phyloP scores from a whole-genome alignment of 2,888 invertebrate species.

The Dione juno region DNA sequence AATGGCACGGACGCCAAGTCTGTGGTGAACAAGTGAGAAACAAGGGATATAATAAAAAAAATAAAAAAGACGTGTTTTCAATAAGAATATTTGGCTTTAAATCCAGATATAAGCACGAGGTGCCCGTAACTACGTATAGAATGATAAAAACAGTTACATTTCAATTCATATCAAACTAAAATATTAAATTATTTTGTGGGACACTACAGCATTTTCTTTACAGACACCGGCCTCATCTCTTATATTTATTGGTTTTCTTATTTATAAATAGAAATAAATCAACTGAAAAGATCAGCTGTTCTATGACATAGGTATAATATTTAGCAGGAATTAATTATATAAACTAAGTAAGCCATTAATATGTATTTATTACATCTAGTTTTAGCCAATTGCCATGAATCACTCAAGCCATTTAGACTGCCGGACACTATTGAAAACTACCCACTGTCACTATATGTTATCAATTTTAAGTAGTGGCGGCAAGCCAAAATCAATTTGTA shows the following conservation, averaged over 20 bases:
- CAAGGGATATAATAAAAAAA: too few relatives aligned
- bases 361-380: slow-evolving; percentile 10
- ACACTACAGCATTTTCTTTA: too few relatives aligned
- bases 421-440: slow-evolving; percentile 12
- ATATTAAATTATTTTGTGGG: background rate
- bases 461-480: slow-evolving; percentile 52
- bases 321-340: background rate
- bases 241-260: background rate
- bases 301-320: background rate
- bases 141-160: background rate
- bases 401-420: slow-evolving; percentile 12
- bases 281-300: background rate
- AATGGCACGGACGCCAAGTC: too few relatives aligned
- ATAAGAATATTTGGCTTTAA: background rate
- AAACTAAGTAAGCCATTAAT: slow-evolving; percentile 6
- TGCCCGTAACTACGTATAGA: background rate
- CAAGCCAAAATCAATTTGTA: slow-evolving; percentile 52
- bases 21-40: too few relatives aligned
- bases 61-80: too few relatives aligned
- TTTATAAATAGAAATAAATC: background rate
- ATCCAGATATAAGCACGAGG: background rate
- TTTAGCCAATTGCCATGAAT: slow-evolving; percentile 20
- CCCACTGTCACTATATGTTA: slow-evolving; percentile 24
- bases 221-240: too few relatives aligned
- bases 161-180: too few relatives aligned